Evolutionary conservation across 2,113 vertebrate species (phyloP), one percentile per base, ranked within the genome.

Genomic region (Carlito syrichta): DNA sequence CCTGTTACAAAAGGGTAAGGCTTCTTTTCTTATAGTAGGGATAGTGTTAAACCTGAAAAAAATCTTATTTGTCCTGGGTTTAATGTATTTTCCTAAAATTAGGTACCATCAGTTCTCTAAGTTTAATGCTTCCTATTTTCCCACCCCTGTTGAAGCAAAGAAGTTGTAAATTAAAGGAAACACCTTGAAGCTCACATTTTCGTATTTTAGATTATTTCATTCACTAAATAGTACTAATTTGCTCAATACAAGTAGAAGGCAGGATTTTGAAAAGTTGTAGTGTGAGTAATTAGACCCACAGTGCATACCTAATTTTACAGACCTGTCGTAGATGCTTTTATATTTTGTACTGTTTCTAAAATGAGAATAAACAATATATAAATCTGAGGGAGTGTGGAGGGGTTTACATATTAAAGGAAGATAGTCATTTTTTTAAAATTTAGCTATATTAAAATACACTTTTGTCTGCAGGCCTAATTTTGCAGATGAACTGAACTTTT

Each of bases 41-140:
- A 23, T 88, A 38, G n/a, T 54, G 50, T 73, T 94, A 86, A 79
- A 78, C 48, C 50, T 63, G 9, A n/a, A 45, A 56, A 68, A 14
- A 40, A 19, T 56, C 27, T 38, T 95, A 14, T 27, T 91, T 58
- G 63, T 83, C 17, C 58, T 93, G 52, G 35, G 43, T 68, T 94
- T 58, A 92, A 12, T 94, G 88, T 96, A 30, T 79, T 86, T 96
- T 91, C 52, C 52, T 69, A 68, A 69, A 87, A 43, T 74, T 89
- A 66, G 92, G n/a, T 90, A 25, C 35, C 62, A 45, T 81, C 32
- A 83, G 93, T 50, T 56, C 81, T 81, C 45, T 25, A 66, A 2
- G 87, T 96, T 88, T 79, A 84, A 86, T 94, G 20, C 6, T 88
- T 62, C 86, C 58, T 35, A 20, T 54, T 81, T 86, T 6, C 6